Conservation (phyloP, 92 coral and sea anemone genomes). For the Pocillopora grandis region DNA sequence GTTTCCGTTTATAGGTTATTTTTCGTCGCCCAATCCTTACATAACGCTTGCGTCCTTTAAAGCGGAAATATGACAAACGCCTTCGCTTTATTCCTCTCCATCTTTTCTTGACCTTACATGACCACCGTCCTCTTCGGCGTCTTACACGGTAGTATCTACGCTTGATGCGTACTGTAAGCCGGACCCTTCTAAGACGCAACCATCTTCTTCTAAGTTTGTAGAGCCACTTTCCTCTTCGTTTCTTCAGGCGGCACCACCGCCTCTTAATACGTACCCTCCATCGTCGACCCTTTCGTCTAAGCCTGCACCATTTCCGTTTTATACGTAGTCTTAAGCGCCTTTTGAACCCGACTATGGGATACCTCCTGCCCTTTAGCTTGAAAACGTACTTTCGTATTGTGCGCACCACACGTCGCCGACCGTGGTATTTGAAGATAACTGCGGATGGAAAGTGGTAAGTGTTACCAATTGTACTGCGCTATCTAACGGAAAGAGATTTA, state of each 20-base stretch:
- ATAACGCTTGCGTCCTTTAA: not conserved
- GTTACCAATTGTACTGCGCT: too few species aligned
- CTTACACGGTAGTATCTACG: slow-evolving; percentile 16
- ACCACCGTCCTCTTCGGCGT: slow-evolving; percentile 15
- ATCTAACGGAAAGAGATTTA: too few species aligned
- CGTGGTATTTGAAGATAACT: slow-evolving; percentile 2
- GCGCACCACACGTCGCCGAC: slow-evolving; percentile 1
- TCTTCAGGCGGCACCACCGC: slow-evolving; percentile 7
- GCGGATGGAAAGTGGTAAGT: not conserved
- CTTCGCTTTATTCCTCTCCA: slow-evolving; percentile 7
- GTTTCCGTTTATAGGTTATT: not conserved
- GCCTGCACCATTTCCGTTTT: slow-evolving; percentile 2
- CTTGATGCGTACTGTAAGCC: slow-evolving; percentile 1
- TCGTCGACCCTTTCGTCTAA: not conserved
- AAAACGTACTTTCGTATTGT: not conserved
- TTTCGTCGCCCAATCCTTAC: not conserved
- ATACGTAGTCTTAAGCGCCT: not conserved
- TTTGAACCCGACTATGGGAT: not conserved
- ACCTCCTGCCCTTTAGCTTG: not conserved
- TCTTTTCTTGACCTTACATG: not conserved
- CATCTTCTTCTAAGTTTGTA: not conserved
- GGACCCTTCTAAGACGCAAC: not conserved
- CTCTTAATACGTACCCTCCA: slow-evolving; percentile 19
- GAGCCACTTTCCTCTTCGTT: slow-evolving; percentile 7
- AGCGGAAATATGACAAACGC: not conserved